Evolutionary conservation across 2,888 invertebrate species (phyloP).

Genomic region (Noctua janthina): DNA sequence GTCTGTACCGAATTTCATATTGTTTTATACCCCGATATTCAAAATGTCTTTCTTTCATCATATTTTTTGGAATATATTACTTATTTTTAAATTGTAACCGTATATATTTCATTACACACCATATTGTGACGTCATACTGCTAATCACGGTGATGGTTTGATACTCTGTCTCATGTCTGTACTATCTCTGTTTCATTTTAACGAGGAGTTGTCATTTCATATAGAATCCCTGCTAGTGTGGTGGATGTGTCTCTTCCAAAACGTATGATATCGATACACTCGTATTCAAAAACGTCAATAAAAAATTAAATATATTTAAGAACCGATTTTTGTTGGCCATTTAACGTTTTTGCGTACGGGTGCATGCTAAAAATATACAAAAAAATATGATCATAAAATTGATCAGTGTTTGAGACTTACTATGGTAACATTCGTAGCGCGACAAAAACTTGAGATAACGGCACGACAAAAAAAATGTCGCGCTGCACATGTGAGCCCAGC

Average conservation of each 20-base stretch:
- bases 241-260: constrained; percentile 34
- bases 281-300: constrained; percentile 1
- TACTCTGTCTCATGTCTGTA: constrained; percentile 82
- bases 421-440: neutral
- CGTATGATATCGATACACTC: neutral
- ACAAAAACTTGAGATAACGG: neutral
- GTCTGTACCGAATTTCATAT: constrained; percentile 14
- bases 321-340: neutral
- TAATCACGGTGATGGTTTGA: constrained; percentile 90
- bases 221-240: constrained; percentile 59
- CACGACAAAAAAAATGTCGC: neutral
- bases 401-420: neutral
- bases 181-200: constrained; percentile 70
- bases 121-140: constrained; percentile 72
- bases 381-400: neutral
- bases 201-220: constrained; percentile 53
- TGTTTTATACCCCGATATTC: constrained; percentile 59
- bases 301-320: neutral
- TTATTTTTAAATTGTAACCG: constrained; percentile 53
- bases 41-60: constrained; percentile 51
- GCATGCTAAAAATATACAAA: neutral
- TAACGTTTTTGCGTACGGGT: constrained; percentile 5
- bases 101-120: constrained; percentile 60
- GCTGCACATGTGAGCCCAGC: neutral
- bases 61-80: constrained; percentile 47